Evolutionary conservation across 2,113 vertebrate species (phyloP).

Genomic region (Pollimyrus isidori): DNA sequence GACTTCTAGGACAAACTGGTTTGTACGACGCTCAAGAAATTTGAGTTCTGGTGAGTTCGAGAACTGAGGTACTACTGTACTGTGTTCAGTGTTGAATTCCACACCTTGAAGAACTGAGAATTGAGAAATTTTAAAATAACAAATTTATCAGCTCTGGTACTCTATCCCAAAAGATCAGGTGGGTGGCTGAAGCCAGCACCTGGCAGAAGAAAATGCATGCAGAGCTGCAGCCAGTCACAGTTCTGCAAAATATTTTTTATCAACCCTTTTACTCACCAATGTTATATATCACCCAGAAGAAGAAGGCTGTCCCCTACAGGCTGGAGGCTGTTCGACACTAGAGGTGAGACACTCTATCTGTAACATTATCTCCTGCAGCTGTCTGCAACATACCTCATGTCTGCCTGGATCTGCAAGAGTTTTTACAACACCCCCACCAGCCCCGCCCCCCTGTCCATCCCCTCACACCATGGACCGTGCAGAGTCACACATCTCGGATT

Average conservation of each 20-base stretch:
- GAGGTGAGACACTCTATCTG: neutral
- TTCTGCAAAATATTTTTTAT: neutral
- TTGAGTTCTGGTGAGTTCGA: too few species aligned
- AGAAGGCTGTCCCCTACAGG: neutral
- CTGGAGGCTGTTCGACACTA: neutral
- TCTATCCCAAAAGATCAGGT: neutral
- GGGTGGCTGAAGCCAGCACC: neutral
- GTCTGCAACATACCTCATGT: neutral
- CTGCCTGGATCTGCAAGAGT: neutral
- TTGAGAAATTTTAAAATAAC: neutral
- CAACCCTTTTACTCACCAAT: neutral
- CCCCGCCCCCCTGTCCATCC: neutral
- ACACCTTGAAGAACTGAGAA: neutral
- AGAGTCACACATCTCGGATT: neutral
- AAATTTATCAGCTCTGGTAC: neutral
- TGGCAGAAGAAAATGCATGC: neutral
- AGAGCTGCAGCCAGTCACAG: neutral
- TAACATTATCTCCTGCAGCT: neutral
- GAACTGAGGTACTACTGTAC: too few species aligned
- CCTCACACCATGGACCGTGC: neutral
- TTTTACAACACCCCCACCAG: neutral
- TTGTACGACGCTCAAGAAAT: too few species aligned
- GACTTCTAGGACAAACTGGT: too few species aligned
- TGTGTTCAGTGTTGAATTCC: neutral
- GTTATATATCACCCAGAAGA: neutral